phyloP scores from a whole-genome alignment of 1,140 invertebrate species.

The Solen grandis region DNA sequence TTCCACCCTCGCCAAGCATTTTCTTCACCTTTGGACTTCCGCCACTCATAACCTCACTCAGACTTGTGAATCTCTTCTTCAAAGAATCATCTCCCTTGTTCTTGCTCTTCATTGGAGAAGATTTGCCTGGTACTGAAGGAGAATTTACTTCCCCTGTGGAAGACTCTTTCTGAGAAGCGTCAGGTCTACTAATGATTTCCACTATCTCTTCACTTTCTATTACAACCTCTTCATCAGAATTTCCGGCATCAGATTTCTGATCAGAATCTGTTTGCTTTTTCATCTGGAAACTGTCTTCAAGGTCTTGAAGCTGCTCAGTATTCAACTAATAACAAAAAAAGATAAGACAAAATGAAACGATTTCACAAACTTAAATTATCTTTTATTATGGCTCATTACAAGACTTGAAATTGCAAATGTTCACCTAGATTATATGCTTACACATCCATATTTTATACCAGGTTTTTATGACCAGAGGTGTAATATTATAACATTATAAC shows the following conservation, averaged over 20 bases:
- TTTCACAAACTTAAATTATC: too few relatives aligned
- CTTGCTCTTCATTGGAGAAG: not conserved
- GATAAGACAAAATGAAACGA: not conserved
- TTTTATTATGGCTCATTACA: too few relatives aligned
- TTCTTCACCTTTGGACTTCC: conserved; percentile 62
- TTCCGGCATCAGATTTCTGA: conserved; percentile 24
- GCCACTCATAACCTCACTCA: conserved; percentile 63
- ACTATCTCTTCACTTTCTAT: conserved; percentile 62
- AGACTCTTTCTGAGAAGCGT: not conserved
- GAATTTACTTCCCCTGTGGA: not conserved
- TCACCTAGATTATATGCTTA: too few relatives aligned
- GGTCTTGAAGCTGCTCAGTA: conserved; percentile 39
- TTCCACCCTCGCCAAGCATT: conserved; percentile 51
- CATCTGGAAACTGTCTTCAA: conserved; percentile 38
- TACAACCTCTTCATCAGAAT: conserved; percentile 63
- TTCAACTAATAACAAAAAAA: conserved; percentile 41
- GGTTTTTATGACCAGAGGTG: too few relatives aligned
- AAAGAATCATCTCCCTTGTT: conserved; percentile 17
- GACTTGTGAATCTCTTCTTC: conserved; percentile 58
- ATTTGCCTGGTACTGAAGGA: not conserved
- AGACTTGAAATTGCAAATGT: too few relatives aligned
- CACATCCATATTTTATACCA: too few relatives aligned
- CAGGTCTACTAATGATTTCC: conserved; percentile 10
- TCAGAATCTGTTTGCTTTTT: not conserved
- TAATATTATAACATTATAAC: too few relatives aligned